phyloP scores from a whole-genome alignment of 2,797 vertebrate genomes.

The Typhlichthys subterraneus region DNA sequence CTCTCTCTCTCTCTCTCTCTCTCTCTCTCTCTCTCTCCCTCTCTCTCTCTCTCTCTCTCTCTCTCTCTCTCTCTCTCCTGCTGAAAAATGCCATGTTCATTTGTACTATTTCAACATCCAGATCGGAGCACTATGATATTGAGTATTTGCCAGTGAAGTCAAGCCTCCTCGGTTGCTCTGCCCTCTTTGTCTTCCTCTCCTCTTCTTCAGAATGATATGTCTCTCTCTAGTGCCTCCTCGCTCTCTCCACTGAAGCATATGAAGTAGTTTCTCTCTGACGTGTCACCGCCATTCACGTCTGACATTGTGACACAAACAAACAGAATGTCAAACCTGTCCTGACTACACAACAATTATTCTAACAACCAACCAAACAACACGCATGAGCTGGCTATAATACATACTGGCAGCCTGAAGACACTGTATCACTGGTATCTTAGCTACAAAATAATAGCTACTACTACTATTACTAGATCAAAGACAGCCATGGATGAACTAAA shows the following conservation, averaged over 20 bases:
- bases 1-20: constrained; percentile 6
- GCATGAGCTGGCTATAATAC: constrained; percentile 44
- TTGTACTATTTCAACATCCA: constrained; percentile 20
- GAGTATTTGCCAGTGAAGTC: constrained; percentile 4
- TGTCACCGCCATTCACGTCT: constrained; percentile 57
- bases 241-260: constrained; percentile 41
- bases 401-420: constrained; percentile 31
- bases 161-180: constrained; percentile 28
- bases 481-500: background rate
- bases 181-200: constrained; percentile 6
- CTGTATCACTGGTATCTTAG: constrained; percentile 34
- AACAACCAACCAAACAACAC: constrained; percentile 47
- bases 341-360: constrained; percentile 51
- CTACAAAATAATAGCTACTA: constrained; percentile 10
- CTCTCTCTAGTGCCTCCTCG: constrained; percentile 14
- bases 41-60: constrained; percentile 17
- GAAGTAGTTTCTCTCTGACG: constrained; percentile 31
- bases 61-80: background rate
- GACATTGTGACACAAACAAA: constrained; percentile 60
- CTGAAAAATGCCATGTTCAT: background rate
- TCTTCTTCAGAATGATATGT: background rate
- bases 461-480: background rate
- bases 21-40: constrained; percentile 12
- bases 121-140: constrained; percentile 24
- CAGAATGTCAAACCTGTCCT: constrained; percentile 57